Evolutionary conservation across 2,888 invertebrate genomes (phyloP).

Genomic region (Alcis repandata): DNA sequence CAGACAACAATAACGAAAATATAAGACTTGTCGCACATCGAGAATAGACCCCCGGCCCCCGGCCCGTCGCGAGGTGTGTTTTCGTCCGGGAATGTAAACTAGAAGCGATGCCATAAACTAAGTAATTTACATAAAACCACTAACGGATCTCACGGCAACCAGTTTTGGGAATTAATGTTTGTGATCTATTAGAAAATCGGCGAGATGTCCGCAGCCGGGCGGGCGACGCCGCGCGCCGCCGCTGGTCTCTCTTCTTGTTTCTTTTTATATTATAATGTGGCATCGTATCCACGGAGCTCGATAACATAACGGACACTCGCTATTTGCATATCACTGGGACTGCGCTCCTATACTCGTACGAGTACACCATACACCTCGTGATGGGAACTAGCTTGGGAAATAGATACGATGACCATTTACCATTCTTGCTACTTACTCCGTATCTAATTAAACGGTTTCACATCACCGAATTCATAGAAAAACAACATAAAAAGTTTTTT

Average conservation of each 20-base stretch:
- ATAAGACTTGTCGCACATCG: neutral
- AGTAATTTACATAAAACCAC: slow-evolving; percentile 84
- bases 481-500: too few relatives aligned
- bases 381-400: neutral
- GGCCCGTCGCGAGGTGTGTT: slow-evolving; percentile 48
- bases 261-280: slow-evolving; percentile 76
- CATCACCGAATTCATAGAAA: too few relatives aligned
- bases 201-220: slow-evolving; percentile 60
- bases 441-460: too few relatives aligned
- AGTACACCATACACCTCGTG: too few relatives aligned
- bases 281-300: slow-evolving; percentile 57
- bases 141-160: slow-evolving; percentile 85
- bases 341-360: neutral
- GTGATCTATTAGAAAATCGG: slow-evolving; percentile 86
- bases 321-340: slow-evolving; percentile 60
- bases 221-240: slow-evolving; percentile 2
- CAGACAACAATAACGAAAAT: neutral
- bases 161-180: slow-evolving; percentile 78
- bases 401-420: neutral
- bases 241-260: slow-evolving; percentile 63
- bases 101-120: slow-evolving; percentile 78
- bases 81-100: slow-evolving; percentile 78
- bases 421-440: too few relatives aligned
- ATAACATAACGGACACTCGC: slow-evolving; percentile 54
- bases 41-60: neutral